These are phyloP conservation scores for Catalaphyllia jardinei DNA, from an alignment of 64 coral and sea anemone genomes.

Conservation along the genomic window DNA sequence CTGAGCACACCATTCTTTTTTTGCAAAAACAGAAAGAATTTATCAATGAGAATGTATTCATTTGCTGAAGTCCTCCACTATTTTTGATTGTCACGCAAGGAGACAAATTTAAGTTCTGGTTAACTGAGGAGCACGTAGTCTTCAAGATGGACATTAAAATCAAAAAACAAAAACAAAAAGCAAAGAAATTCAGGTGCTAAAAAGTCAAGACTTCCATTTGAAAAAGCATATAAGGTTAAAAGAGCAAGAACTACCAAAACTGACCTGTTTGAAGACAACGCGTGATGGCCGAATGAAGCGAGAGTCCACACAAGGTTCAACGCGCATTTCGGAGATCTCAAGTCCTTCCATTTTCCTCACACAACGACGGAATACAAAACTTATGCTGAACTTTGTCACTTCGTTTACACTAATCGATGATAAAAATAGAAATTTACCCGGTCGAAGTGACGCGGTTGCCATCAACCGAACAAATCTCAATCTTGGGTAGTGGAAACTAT, in stretches of 20 bases:
- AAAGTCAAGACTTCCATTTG: not conserved
- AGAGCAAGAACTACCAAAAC: not conserved
- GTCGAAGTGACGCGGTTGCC: not conserved
- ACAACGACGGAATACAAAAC: not conserved
- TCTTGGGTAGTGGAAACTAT: no score
- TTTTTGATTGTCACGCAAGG: not conserved
- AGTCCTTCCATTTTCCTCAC: constrained; percentile 72
- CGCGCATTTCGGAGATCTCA: constrained; percentile 78
- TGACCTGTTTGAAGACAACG: constrained; percentile 89
- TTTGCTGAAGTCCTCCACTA: not conserved
- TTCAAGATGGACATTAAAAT: not conserved
- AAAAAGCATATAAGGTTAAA: no score
- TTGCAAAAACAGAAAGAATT: not conserved
- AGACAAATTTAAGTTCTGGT: no score
- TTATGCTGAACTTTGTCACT: not conserved
- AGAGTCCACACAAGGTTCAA: constrained; percentile 83
- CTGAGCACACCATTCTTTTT: constrained; percentile 60
- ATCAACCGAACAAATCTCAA: no score
- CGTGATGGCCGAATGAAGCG: constrained; percentile 78
- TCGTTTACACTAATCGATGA: not conserved
- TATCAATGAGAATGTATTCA: not conserved
- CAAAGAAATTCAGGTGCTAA: not conserved
- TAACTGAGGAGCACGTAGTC: no score
- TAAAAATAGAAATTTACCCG: not conserved
- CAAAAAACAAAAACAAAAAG: not conserved